Conservation (phyloP, 2,113 vertebrate genomes). For the human (Homo sapiens) region GRCh38 chrY:10006501-10007000, state of each 20-base stretch:
- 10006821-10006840: no score
- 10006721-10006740: not conserved
- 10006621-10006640: not conserved
- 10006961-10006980: not conserved
- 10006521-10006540: not conserved
- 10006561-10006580: not conserved
- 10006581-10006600: not conserved
- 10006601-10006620: not conserved
- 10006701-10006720: not conserved
- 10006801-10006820: not conserved
- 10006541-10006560: not conserved
- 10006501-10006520: not conserved
- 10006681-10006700: not conserved
- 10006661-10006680: not conserved
- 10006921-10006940: not conserved
- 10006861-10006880: not conserved
- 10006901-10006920: not conserved
- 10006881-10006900: not conserved
- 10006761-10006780: not conserved
- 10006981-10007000: not conserved
- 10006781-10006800: not conserved
- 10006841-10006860: not conserved
- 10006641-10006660: not conserved
- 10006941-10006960: not conserved
- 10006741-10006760: not conserved